A percentile compares a stretch with the other conserved stretches of the same genome.
Conservation (phyloP, 2,113 vertebrate species). For the Oncorhynchus tshawytscha region DNA sequence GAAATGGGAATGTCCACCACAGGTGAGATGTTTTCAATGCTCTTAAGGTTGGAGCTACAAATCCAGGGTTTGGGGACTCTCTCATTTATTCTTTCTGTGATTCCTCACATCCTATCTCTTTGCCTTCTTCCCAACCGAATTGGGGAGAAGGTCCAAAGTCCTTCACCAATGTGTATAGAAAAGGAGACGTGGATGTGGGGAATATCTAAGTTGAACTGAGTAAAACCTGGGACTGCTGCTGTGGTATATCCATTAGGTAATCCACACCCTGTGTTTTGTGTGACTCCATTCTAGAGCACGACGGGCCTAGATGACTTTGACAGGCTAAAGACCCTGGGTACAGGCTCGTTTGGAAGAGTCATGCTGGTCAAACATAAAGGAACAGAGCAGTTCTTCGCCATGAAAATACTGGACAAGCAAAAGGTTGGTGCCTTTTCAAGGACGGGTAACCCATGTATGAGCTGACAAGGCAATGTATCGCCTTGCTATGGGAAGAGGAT, state of each 20-base stretch:
- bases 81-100: no score
- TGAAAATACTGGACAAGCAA: constrained; percentile 99
- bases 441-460: no score
- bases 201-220: neutral
- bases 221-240: neutral
- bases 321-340: constrained; percentile 95
- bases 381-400: constrained; percentile 97
- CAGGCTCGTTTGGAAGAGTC: constrained; percentile 98
- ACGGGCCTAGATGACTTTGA: constrained; percentile 97
- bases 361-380: constrained; percentile 98
- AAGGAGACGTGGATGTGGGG: no score
- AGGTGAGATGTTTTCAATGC: constrained; percentile 72
- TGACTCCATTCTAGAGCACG: constrained; percentile 79
- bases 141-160: no score
- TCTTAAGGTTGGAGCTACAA: neutral
- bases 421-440: constrained; percentile 76
- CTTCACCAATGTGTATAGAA: no score
- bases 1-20: constrained; percentile 98
- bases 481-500: no score
- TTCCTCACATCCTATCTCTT: no score
- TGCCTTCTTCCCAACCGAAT: no score
- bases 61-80: neutral
- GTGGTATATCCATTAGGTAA: neutral
- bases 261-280: constrained; percentile 9
- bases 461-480: no score